Evolutionary conservation across 2,113 vertebrate species (phyloP), one percentile per base, ranked within the genome.

Genomic region (Cyphomyrus plagiostoma): DNA sequence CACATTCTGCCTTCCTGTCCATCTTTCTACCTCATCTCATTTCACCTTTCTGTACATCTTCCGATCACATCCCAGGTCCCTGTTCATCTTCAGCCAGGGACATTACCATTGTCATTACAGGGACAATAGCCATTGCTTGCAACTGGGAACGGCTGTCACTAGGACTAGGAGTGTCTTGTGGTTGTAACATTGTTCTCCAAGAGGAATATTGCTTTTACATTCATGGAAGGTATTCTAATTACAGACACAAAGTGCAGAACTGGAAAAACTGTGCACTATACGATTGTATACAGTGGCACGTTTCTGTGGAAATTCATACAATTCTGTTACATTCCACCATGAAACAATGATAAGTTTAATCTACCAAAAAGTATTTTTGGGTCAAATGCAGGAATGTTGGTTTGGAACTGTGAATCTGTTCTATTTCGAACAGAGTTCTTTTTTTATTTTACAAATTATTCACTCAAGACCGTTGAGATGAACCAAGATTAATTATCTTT

Each of bases 401-500:
- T 80, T 80, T 19, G 15, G 17, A 39, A 39, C 74, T 35, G 13
- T 84, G 80, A 46, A 21, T 70, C 87, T 88, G 45, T 46, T 46
- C 42, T 88, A 19, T 45, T 62, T 19, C 3, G 3, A 50, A 39
- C 2, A 13, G 53, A 88, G 15, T 23, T 74, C 23, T 9, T 10
- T 45, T 48, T 74, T 88, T 2, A 88, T 88, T 88, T 70, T 74
- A 1, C 62, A n/a, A 88, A 49, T 88, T 30, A 88, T 70, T 74
- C 58, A 46, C 58, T 48, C 10, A 88, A 45, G 48, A 17, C 42
- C 45, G 11, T 88, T 45, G 42, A 42, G 45, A 74, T 88, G 62
- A 88, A 88, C 56, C 26, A n/a, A 88, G 46, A 88, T 88, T 70
- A 74, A 88, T 88, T 89, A 89, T 30, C 4, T 30, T 82, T 49